Percentiles rank a stretch among this genome's conserved stretches.
phyloP scores from a whole-genome alignment of 64 coral and sea anemone genomes.

The Exaiptasia diaphana region DNA sequence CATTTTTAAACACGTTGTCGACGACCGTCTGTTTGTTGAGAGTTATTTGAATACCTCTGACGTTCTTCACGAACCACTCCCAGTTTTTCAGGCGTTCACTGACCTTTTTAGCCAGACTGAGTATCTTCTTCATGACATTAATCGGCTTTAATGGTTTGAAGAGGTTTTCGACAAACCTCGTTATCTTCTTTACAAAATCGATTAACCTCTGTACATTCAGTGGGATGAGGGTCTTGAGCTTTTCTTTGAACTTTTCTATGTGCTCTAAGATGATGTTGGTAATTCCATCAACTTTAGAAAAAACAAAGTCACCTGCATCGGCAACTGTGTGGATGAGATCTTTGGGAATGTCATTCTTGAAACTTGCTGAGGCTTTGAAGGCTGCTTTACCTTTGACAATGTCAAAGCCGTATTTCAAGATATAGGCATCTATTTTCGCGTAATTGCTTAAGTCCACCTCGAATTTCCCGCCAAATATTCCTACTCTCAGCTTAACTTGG shows the following conservation, averaged over 20 bases:
- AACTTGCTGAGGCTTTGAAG: conserved; percentile 87
- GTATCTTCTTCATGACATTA: conserved; percentile 61
- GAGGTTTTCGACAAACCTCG: conserved; percentile 66
- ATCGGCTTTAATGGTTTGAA: conserved; percentile 52
- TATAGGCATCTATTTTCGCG: conserved; percentile 57
- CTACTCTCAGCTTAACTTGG: conserved; percentile 68
- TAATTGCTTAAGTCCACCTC: conserved; percentile 85
- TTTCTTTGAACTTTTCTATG: conserved; percentile 65
- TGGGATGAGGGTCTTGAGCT: conserved; percentile 57
- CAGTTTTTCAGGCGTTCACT: conserved; percentile 26
- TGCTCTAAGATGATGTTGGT: conserved; percentile 71
- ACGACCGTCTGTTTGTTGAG: conserved; percentile 40
- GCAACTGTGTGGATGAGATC: conserved; percentile 83
- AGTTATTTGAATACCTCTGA: conserved; percentile 49
- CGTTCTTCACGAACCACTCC: conserved; percentile 35
- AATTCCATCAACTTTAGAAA: conserved; percentile 59
- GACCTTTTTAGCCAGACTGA: conserved; percentile 50
- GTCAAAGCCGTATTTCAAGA: conserved; percentile 72
- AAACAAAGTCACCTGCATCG: conserved; percentile 73
- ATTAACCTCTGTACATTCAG: conserved; percentile 54
- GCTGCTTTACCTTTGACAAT: conserved; percentile 89
- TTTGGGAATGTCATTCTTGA: conserved; percentile 96
- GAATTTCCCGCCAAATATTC: conserved; percentile 89
- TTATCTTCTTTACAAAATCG: conserved; percentile 71
- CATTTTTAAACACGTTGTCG: conserved; percentile 61